These are phyloP conservation scores for Coelopa pilipes DNA, from an alignment of 2,888 invertebrate genomes.

Conservation along the genomic window DNA sequence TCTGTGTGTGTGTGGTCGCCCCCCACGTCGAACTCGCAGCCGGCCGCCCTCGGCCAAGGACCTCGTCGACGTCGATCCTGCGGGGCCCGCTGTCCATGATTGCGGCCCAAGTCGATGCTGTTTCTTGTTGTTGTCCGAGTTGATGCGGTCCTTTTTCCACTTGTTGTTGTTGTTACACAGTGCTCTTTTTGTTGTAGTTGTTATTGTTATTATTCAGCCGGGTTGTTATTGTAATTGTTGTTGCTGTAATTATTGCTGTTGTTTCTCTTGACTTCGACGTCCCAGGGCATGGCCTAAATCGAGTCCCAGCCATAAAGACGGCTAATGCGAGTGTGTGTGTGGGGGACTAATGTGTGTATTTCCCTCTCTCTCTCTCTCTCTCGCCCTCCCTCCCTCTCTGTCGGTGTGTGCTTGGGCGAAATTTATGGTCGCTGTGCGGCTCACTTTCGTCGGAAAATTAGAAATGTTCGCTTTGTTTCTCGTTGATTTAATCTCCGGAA, in stretches of 20 bases:
- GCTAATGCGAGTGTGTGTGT: too few species aligned
- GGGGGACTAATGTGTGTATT: not conserved
- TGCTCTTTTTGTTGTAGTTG: not conserved
- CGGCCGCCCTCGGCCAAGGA: not conserved
- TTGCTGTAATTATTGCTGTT: not conserved
- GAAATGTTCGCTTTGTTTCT: slow-evolving; percentile 27
- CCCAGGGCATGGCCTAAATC: not conserved
- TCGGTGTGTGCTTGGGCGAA: slow-evolving; percentile 35
- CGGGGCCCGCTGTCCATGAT: too few species aligned
- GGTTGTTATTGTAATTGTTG: slow-evolving; percentile 12
- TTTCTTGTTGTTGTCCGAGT: too few species aligned
- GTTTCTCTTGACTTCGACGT: not conserved
- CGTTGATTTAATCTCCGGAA: slow-evolving; percentile 37
- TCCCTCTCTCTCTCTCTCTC: not conserved
- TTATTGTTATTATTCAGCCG: not conserved
- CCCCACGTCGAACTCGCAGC: not conserved
- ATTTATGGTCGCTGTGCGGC: slow-evolving; percentile 51
- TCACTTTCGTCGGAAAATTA: slow-evolving; percentile 36
- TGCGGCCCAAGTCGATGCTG: too few species aligned
- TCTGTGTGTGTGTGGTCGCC: not conserved
- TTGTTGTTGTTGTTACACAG: too few species aligned
- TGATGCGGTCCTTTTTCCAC: too few species aligned
- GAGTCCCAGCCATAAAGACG: not conserved
- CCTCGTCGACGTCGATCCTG: not conserved
- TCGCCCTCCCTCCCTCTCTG: not conserved